phyloP scores from a whole-genome alignment of 2,888 invertebrate species.

The Acanthoscelides obtectus region DNA sequence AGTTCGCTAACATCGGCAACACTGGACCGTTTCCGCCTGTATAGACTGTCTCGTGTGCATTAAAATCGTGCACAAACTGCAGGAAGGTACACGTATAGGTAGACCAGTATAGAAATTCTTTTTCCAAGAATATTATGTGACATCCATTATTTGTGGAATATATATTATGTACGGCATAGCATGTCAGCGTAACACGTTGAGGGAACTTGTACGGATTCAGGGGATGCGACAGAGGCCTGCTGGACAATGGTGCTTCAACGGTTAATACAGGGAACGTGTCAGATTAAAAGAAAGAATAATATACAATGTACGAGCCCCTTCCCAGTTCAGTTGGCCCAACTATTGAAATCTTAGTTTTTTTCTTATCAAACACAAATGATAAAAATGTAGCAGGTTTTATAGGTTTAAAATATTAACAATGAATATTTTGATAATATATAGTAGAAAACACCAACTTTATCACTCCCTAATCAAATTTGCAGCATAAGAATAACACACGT shows the following conservation, averaged over 20 bases:
- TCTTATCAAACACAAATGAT: too few species aligned
- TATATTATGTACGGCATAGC: conserved; percentile 2
- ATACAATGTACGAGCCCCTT: too few species aligned
- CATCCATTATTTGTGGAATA: conserved; percentile 6
- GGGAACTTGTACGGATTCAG: not conserved
- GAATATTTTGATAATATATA: too few species aligned
- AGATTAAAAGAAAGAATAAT: too few species aligned
- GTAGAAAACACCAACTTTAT: too few species aligned
- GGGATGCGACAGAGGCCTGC: not conserved
- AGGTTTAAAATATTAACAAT: too few species aligned
- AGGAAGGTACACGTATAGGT: not conserved
- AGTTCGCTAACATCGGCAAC: not conserved
- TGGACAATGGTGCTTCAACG: not conserved
- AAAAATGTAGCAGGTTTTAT: too few species aligned
- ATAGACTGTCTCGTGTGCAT: not conserved
- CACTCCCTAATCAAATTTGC: too few species aligned
- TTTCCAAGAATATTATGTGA: conserved; percentile 7
- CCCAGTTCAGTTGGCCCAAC: too few species aligned
- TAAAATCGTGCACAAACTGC: not conserved
- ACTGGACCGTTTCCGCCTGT: not conserved
- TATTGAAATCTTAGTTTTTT: too few species aligned
- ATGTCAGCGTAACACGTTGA: conserved; percentile 10
- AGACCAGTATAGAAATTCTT: conserved; percentile 2
- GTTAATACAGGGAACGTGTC: too few species aligned
- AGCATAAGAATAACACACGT: too few species aligned